Evolutionary conservation across 1,140 invertebrate species (phyloP), one percentile per base, ranked within the genome.

Genomic region (Panulirus ornatus): DNA sequence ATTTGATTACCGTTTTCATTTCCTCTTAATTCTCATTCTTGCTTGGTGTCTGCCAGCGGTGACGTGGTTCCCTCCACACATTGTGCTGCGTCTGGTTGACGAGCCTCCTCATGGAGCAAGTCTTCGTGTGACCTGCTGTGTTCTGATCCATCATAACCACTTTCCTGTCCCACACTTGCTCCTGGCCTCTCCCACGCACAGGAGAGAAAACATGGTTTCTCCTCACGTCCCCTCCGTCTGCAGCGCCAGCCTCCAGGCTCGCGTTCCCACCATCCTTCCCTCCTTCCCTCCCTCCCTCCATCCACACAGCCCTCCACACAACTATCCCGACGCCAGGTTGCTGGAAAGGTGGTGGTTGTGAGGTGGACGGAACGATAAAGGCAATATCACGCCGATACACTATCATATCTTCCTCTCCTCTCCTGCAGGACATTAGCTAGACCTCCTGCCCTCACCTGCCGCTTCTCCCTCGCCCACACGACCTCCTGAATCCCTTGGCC

Each of bases 321-420:
- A 44, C 75, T 47, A 78, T 78, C 6, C 40, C 75, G 14, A 19
- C 40, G 19, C 44, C 16, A 27, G 73, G 44, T 42, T 47, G 75
- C 40, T 44, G 40, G 40, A 30, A 27, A 47, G 75, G 38, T 27
- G 40, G 75, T 78, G 75, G 44, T 30, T n/a, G 40, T 47, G 44
- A 14, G 8, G 40, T 78, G 42, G 44, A 44, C 40, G 40, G 22
- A 44, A 78, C 42, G 75, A 78, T 78, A 78, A 78, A 78, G 75
- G 11, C 75, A 78, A 78, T 78, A 78, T 78, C 75, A 44, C 40
- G 40, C 75, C 75, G 75, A 78, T 78, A 78, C 16, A 78, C 44
- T 47, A 78, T 78, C 75, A 78, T 78, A 78, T 78, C 75, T 78
- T 47, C 27, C 11, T 22, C 58, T 27, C 30, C 58, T 30, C 44